These are phyloP conservation scores for Orgyia antiqua DNA, from an alignment of 2,888 invertebrate genomes.

Conservation along the genomic window DNA sequence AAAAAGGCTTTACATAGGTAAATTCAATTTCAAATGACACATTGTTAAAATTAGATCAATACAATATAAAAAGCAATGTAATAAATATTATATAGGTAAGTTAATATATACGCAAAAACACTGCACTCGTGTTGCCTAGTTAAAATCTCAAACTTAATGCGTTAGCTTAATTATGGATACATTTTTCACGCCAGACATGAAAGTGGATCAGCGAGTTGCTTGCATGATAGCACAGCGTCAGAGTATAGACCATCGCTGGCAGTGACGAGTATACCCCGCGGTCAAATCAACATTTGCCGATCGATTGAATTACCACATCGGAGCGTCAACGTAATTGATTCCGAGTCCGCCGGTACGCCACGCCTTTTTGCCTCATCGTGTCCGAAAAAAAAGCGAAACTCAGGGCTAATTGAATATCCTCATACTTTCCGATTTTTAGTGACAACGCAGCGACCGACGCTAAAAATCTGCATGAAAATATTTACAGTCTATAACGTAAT, in stretches of 20 bases:
- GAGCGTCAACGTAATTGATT: slow-evolving; percentile 70
- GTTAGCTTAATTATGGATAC: slow-evolving; percentile 14
- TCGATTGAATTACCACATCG: slow-evolving; percentile 67
- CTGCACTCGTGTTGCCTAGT: not conserved
- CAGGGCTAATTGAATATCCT: slow-evolving; percentile 62
- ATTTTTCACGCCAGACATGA: slow-evolving; percentile 18
- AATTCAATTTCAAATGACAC: no score
- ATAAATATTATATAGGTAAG: no score
- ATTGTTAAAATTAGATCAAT: no score
- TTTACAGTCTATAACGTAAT: no score
- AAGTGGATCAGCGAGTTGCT: slow-evolving; percentile 49
- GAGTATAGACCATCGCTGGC: slow-evolving; percentile 12
- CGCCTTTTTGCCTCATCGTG: slow-evolving; percentile 55
- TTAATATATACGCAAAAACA: not conserved
- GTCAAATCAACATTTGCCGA: slow-evolving; percentile 73
- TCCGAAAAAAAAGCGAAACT: slow-evolving; percentile 58
- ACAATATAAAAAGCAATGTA: no score
- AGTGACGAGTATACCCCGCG: slow-evolving; percentile 45
- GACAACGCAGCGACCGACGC: slow-evolving; percentile 13
- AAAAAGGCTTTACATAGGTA: no score
- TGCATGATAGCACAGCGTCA: slow-evolving; percentile 15
- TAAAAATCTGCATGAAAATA: no score
- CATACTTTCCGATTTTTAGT: slow-evolving; percentile 36
- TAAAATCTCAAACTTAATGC: not conserved
- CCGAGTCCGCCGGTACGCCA: slow-evolving; percentile 52